Conservation (phyloP, 1,140 invertebrate genomes). For the Orchestia grillus region DNA sequence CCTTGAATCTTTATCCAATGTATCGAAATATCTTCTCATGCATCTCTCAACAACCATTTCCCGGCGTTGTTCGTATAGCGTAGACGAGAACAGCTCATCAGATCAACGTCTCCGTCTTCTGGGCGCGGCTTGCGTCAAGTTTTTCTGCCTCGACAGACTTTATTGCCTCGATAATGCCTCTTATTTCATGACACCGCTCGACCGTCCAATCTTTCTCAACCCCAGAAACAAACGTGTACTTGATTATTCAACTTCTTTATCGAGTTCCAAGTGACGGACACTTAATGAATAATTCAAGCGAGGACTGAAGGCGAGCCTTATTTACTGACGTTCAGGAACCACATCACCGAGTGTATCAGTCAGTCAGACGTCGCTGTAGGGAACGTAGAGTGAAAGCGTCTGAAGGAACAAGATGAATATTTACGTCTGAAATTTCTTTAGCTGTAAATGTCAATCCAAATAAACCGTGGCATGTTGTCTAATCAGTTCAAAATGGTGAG, state of each 20-base stretch:
- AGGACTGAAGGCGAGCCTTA: not conserved
- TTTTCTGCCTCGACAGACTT: not conserved
- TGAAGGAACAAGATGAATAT: not conserved
- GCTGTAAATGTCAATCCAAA: too few species aligned
- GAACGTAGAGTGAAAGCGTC: not conserved
- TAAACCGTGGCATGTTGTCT: too few species aligned
- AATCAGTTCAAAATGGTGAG: not conserved
- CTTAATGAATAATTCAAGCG: not conserved
- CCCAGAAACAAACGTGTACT: not conserved
- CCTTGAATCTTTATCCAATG: not conserved
- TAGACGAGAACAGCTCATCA: not conserved
- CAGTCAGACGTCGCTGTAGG: not conserved
- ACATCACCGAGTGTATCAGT: not conserved
- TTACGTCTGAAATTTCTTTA: not conserved
- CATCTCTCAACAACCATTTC: not conserved
- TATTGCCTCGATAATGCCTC: not conserved
- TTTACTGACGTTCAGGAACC: not conserved
- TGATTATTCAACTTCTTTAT: not conserved
- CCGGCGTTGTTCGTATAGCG: not conserved
- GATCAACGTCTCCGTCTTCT: not conserved
- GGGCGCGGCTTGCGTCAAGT: not conserved
- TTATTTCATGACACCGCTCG: not conserved
- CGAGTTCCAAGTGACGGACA: not conserved
- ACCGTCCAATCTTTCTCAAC: not conserved
- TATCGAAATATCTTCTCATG: not conserved